Percentiles rank a stretch among this genome's conserved stretches.
These are phyloP conservation scores for Scalopus aquaticus DNA, from an alignment of 2,113 vertebrate species.

Conservation along the genomic window DNA sequence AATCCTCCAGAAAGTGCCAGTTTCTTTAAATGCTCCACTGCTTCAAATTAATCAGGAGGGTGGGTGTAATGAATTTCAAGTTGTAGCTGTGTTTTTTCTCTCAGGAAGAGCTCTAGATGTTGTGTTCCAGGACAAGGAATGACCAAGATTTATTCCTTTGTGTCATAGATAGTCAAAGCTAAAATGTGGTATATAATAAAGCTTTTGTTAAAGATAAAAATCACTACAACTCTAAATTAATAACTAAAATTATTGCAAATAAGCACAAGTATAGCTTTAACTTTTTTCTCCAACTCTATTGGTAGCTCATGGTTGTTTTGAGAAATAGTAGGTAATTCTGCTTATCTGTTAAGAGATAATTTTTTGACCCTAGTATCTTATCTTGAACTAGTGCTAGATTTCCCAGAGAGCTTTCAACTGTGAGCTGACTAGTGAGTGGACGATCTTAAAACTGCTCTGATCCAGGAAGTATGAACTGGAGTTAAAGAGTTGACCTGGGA, in stretches of 20 bases:
- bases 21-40: background rate
- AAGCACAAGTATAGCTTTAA: background rate
- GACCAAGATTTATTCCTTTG: background rate
- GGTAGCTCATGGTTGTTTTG: background rate
- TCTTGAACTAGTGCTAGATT: background rate
- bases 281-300: background rate
- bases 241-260: conserved; percentile 26
- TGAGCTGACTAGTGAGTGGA: background rate
- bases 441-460: background rate
- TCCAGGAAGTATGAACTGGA: background rate
- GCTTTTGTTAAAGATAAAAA: background rate
- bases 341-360: background rate
- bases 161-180: background rate
- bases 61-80: background rate
- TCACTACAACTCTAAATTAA: background rate
- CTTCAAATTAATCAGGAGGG: conserved; percentile 18
- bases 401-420: background rate
- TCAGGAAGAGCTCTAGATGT: background rate
- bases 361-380: background rate
- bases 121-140: background rate
- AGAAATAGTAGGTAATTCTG: background rate
- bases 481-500: background rate
- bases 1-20: background rate
- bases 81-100: background rate
- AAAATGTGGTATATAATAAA: background rate